Percentiles rank a stretch among this genome's conserved stretches.
Evolutionary conservation across 2,888 invertebrate genomes (phyloP).

Genomic region (Patella pellucida): DNA sequence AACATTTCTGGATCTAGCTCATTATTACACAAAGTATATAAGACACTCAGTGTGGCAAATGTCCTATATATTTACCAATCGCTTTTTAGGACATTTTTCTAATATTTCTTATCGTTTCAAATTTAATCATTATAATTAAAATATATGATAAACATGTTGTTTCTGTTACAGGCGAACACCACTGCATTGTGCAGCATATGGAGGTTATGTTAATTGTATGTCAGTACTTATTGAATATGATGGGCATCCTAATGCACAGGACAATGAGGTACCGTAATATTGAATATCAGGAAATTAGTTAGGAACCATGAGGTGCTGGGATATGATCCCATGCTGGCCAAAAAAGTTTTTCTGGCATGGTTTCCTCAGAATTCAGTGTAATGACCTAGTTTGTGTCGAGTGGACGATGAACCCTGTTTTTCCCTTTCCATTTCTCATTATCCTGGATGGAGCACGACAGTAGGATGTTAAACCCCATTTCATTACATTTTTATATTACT

Average conservation of each 20-base stretch:
- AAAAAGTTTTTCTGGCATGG: no score
- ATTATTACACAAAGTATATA: background rate
- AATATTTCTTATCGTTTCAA: background rate
- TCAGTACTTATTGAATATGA: constrained; percentile 70
- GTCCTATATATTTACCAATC: background rate
- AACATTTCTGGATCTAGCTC: background rate
- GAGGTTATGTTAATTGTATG: constrained; percentile 70
- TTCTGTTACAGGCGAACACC: constrained; percentile 63
- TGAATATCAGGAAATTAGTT: no score
- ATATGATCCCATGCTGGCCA: no score
- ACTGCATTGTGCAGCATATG: constrained; percentile 71
- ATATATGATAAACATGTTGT: background rate
- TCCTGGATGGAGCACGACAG: no score
- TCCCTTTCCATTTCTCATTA: background rate
- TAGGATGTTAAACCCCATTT: background rate
- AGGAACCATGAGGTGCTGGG: no score
- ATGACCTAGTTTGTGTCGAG: no score
- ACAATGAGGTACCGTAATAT: constrained; percentile 67
- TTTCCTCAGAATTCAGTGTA: no score
- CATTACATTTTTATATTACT: background rate
- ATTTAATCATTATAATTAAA: background rate
- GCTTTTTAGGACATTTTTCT: background rate
- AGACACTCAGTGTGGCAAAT: no score
- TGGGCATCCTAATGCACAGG: constrained; percentile 67
- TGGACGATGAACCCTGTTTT: no score